These are phyloP conservation scores for Zygothrica quintamaculata DNA, from an alignment of 2,888 invertebrate species.

Conservation along the genomic window DNA sequence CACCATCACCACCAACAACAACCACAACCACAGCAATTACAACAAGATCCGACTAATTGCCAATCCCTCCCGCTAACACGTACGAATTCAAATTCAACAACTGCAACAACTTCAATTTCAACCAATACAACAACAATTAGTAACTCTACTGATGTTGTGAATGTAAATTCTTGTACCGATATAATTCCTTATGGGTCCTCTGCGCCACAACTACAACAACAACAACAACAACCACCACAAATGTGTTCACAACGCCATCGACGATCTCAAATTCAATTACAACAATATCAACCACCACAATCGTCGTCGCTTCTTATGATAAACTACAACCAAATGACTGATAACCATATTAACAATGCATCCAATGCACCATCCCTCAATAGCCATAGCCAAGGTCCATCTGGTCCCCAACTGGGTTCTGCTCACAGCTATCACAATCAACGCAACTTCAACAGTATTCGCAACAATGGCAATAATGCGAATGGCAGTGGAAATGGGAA, in stretches of 20 bases:
- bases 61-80: constrained; percentile 83
- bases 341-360: constrained; percentile 70
- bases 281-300: constrained; percentile 51
- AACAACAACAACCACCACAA: constrained; percentile 53
- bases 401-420: constrained; percentile 32
- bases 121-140: constrained; percentile 83
- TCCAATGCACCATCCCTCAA: constrained; percentile 65
- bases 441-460: constrained; percentile 40
- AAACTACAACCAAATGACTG: constrained; percentile 65
- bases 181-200: constrained; percentile 82
- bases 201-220: constrained; percentile 53
- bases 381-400: constrained; percentile 67
- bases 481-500: constrained; percentile 44
- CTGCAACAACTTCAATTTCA: constrained; percentile 83
- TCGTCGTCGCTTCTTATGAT: constrained; percentile 58
- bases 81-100: constrained; percentile 84
- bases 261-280: constrained; percentile 53
- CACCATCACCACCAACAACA: constrained; percentile 50
- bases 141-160: constrained; percentile 84
- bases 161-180: constrained; percentile 85
- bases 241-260: constrained; percentile 58
- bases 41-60: constrained; percentile 82
- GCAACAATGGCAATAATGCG: constrained; percentile 40
- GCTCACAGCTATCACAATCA: constrained; percentile 61
- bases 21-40: constrained; percentile 62